Evolutionary conservation across 1,140 invertebrate genomes (phyloP).

Genomic region (Brachionus sp.): DNA sequence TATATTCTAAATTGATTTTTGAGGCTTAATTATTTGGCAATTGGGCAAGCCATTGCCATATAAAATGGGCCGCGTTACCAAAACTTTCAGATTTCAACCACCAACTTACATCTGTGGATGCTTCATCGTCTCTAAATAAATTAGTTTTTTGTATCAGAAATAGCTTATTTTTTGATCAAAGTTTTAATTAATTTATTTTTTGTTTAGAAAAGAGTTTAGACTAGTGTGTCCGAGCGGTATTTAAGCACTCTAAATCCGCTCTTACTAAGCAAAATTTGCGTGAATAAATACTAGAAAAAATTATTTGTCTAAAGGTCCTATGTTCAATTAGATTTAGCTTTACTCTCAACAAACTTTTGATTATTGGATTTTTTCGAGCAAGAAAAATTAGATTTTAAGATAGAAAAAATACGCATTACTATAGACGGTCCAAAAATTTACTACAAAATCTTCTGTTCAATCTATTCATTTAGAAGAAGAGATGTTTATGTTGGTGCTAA

Average conservation of each 20-base stretch:
- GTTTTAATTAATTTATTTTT: neutral
- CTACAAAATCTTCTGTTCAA: no score
- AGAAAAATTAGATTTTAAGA: no score
- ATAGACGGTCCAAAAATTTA: no score
- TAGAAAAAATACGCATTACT: no score
- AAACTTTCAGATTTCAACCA: neutral
- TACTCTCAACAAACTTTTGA: neutral
- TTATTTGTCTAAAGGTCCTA: neutral
- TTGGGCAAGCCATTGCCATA: neutral
- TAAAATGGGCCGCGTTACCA: neutral
- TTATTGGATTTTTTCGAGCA: no score
- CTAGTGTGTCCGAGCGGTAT: neutral
- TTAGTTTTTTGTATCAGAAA: neutral
- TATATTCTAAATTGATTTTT: slow-evolving; percentile 11
- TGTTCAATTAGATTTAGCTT: neutral
- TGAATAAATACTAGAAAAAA: neutral
- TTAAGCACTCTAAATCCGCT: neutral
- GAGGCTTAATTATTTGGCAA: neutral
- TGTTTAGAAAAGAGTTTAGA: neutral
- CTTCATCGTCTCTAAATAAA: neutral
- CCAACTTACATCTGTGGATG: neutral
- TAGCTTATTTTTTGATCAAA: neutral
- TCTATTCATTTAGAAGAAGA: no score
- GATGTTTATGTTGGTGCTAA: no score
- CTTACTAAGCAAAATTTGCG: neutral